Conservation (phyloP, 2,888 invertebrate species). For the Troglohyphantes excavatus region DNA sequence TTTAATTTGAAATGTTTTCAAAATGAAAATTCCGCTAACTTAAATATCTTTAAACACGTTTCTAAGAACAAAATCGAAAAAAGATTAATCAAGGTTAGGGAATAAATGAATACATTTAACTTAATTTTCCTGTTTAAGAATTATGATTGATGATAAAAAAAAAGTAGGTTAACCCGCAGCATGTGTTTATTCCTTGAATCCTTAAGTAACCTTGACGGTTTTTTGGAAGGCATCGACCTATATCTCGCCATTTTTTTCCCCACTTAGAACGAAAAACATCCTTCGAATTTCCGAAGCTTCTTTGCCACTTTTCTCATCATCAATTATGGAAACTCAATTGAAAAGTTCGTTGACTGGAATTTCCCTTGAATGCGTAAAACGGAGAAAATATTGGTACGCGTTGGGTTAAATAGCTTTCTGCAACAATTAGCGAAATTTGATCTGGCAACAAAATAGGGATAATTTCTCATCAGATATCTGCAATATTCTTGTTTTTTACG, state of each 20-base stretch:
- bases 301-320: background rate
- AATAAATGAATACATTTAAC: conserved; percentile 11
- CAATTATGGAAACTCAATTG: background rate
- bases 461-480: no score
- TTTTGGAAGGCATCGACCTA: background rate
- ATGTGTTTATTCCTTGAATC: conserved; percentile 16
- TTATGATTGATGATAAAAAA: background rate
- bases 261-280: background rate
- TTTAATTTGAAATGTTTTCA: no score
- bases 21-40: no score
- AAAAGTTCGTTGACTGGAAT: background rate
- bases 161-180: background rate
- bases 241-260: background rate
- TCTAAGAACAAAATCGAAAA: no score
- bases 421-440: no score
- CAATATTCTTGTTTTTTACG: no score
- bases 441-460: no score
- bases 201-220: conserved; percentile 22
- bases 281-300: background rate
- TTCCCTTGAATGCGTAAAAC: no score
- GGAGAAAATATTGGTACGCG: no score
- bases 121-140: background rate
- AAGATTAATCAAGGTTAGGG: conserved; percentile 2
- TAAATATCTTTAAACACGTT: no score
- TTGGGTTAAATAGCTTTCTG: no score